A percentile compares a stretch with the other conserved stretches of the same genome.
Evolutionary conservation across 2,113 vertebrate species (phyloP).

Genomic region (Lagopus leucura): DNA sequence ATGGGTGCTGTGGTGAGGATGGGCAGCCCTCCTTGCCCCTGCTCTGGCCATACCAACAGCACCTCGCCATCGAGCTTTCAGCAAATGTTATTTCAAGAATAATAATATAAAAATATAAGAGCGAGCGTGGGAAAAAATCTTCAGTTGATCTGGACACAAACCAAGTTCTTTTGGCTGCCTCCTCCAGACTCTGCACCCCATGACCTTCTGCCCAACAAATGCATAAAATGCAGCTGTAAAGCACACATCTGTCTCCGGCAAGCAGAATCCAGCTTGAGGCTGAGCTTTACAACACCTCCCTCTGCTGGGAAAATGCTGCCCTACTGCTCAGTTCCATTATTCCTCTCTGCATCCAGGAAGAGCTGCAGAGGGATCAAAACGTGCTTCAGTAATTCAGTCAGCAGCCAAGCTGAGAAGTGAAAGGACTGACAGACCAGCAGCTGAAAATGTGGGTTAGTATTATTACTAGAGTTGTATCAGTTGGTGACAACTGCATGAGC

Average conservation of each 20-base stretch:
- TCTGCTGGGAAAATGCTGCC: conserved; percentile 43
- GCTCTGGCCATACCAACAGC: background rate
- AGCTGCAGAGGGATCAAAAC: background rate
- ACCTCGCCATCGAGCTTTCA: accelerated
- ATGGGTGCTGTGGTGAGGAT: background rate
- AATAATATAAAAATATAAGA: background rate
- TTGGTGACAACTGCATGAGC: background rate
- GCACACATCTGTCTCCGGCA: background rate
- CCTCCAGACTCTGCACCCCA: background rate
- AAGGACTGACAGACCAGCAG: accelerated
- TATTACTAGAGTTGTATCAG: background rate
- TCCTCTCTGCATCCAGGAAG: background rate
- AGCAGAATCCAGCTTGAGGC: background rate
- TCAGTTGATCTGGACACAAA: accelerated
- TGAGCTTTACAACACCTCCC: conserved; percentile 53
- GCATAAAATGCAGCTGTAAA: background rate
- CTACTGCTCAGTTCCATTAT: background rate
- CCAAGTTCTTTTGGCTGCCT: background rate
- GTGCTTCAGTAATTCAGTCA: accelerated
- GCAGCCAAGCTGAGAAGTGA: background rate
- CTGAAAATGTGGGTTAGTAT: background rate
- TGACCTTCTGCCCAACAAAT: background rate
- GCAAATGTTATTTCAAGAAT: background rate
- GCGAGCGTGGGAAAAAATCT: background rate
- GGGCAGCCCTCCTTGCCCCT: background rate